These are phyloP conservation scores for Dioctria linearis DNA, from an alignment of 2,888 invertebrate genomes.

Conservation along the genomic window DNA sequence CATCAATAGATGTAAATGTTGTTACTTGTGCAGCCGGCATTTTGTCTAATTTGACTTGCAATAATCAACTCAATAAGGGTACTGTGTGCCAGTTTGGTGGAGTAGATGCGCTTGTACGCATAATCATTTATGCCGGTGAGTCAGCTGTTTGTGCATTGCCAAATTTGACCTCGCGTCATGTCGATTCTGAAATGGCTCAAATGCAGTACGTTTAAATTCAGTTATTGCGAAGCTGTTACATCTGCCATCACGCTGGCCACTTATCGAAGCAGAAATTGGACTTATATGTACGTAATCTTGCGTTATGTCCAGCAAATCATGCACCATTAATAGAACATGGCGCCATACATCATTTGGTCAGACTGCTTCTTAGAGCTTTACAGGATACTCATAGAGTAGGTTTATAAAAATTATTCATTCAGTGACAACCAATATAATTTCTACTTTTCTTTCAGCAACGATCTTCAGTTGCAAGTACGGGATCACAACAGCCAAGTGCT, in stretches of 20 bases:
- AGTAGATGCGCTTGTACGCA: slow-evolving; percentile 95
- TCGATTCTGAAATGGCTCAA: slow-evolving; percentile 98
- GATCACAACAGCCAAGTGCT: slow-evolving; percentile 80
- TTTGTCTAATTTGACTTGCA: slow-evolving; percentile 98
- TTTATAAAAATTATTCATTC: slow-evolving; percentile 50
- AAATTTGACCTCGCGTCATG: slow-evolving; percentile 96
- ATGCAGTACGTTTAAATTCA: slow-evolving; percentile 91
- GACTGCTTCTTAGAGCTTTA: slow-evolving; percentile 94
- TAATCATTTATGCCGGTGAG: slow-evolving; percentile 95
- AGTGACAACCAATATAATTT: not conserved
- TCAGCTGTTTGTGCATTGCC: slow-evolving; percentile 99
- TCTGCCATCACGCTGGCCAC: slow-evolving; percentile 97
- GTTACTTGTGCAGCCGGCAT: slow-evolving; percentile 99
- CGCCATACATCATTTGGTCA: slow-evolving; percentile 93
- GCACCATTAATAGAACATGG: slow-evolving; percentile 94
- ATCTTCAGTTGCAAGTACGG: slow-evolving; percentile 87
- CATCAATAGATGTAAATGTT: slow-evolving; percentile 94
- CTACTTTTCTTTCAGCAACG: slow-evolving; percentile 74
- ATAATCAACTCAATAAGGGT: slow-evolving; percentile 98
- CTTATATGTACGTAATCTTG: slow-evolving; percentile 97
- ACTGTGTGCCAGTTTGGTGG: slow-evolving; percentile 95
- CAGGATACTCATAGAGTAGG: slow-evolving; percentile 94
- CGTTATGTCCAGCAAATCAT: slow-evolving; percentile 96
- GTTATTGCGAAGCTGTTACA: slow-evolving; percentile 96
- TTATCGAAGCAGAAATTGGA: slow-evolving; percentile 98